phyloP scores from a whole-genome alignment of 2,113 vertebrate genomes.

The Pycnonotus jocosus region DNA sequence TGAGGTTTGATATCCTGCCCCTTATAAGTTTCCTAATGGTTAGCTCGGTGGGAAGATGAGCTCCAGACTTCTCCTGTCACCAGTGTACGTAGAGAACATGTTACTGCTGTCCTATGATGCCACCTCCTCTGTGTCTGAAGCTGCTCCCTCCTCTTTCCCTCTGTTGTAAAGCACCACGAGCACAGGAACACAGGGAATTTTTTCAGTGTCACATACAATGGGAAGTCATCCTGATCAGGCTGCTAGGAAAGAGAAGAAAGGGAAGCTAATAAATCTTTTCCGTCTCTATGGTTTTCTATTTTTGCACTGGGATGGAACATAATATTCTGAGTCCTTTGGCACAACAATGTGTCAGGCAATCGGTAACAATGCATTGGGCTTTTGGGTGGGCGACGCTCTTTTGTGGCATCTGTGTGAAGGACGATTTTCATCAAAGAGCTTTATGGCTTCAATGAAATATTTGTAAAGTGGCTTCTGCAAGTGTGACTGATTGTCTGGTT shows the following conservation, averaged over 20 bases:
- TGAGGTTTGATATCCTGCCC: background rate
- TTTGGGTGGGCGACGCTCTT: background rate
- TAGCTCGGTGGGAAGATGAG: background rate
- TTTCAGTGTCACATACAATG: background rate
- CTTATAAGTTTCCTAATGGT: background rate
- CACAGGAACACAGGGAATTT: background rate
- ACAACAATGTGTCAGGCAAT: background rate
- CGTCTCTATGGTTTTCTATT: conserved; percentile 39
- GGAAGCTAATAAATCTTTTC: conserved; percentile 49
- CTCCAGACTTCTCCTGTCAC: background rate
- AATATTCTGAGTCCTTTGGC: background rate
- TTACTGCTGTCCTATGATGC: background rate
- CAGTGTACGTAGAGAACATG: background rate
- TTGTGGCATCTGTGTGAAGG: conserved; percentile 4
- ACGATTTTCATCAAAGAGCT: conserved; percentile 33
- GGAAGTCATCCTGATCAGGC: background rate
- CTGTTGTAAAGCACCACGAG: fast-evolving
- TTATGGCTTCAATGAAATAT: background rate
- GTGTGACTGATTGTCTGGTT: background rate
- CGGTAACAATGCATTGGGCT: conserved; percentile 3
- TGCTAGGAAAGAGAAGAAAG: conserved; percentile 26
- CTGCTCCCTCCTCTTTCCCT: background rate
- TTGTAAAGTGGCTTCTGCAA: conserved; percentile 22
- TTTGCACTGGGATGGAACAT: conserved; percentile 40
- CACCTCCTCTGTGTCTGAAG: background rate